Evolutionary conservation across 2,797 vertebrate species (phyloP), one percentile per base, ranked within the genome.

Genomic region (Myioborus melanocephalus): DNA sequence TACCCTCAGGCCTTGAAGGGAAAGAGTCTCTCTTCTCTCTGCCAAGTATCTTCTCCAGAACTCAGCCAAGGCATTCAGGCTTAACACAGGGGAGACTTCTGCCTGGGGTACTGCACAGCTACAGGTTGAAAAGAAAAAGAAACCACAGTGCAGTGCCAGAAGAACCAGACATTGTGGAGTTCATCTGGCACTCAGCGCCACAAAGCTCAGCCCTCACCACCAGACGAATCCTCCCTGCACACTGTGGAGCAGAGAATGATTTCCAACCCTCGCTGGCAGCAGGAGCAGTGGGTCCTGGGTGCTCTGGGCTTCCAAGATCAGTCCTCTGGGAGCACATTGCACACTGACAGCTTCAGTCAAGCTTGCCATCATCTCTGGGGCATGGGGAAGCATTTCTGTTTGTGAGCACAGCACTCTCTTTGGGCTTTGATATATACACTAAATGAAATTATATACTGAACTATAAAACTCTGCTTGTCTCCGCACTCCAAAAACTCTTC

Each of bases 231-330:
- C 28, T 14, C 26, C n/a, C 2, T 8, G n/a, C 56, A 15, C 1
- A 2, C 23, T 6, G 1, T 0, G 22, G 49, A 82, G 57, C 16
- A 4, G 28, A 28, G 61, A 69, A n/a, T 4, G 32, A 12, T 53
- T 47, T 63, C 26, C 11, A 70, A n/a, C 11, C 15, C 39, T 13
- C 0, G 10, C 65, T 13, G 24, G 35, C 77, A n/a, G 2, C 1
- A 11, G 59, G 16, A 82, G n/a, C 9, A 1, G 30, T 0, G 37
- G n/a, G 23, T 90, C n/a, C 28, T 1, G 2, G 16, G 34, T 1
- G 2, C 64, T 46, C 34, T 1, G 0, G 8, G 7, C 63, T 78
- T 11, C 37, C 28, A 66, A 43, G 65, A 19, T 20, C 52, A 19
- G 27, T 4, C 2, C 73, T 35, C 41, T n/a, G 61, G 1, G 3